Conservation (phyloP, 2,888 invertebrate species). For the Zaprionus bogoriensis region DNA sequence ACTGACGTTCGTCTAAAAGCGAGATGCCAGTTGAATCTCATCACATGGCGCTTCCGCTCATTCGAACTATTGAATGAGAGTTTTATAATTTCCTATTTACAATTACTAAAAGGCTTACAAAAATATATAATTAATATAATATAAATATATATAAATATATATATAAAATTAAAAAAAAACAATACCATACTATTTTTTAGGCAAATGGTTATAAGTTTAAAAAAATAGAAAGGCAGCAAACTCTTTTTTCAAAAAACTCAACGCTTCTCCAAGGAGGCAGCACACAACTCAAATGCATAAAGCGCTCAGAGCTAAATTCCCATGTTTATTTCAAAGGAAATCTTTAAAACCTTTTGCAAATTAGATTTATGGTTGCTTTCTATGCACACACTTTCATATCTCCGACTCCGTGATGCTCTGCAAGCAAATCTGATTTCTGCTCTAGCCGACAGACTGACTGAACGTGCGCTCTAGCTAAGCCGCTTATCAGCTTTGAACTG, state of each 20-base stretch:
- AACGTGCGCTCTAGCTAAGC: conserved; percentile 64
- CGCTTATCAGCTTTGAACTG: conserved; percentile 70
- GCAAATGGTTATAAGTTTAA: too few species aligned
- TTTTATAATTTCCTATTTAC: too few species aligned
- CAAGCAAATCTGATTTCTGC: conserved; percentile 1
- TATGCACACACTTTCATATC: neutral
- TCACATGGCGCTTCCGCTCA: too few species aligned
- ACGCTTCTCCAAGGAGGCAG: neutral
- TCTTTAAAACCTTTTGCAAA: conserved; percentile 17
- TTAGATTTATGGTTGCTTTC: conserved; percentile 24
- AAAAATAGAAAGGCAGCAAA: too few species aligned
- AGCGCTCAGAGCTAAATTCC: neutral
- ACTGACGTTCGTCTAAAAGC: too few species aligned
- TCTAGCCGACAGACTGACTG: conserved; percentile 12
- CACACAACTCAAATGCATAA: neutral
- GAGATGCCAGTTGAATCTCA: too few species aligned
- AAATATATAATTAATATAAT: too few species aligned
- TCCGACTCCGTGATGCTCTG: neutral
- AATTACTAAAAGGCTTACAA: too few species aligned
- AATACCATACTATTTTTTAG: too few species aligned
- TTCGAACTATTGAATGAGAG: too few species aligned
- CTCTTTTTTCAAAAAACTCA: neutral
- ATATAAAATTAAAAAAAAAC: too few species aligned
- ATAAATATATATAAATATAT: too few species aligned
- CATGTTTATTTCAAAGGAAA: conserved; percentile 12